These are phyloP conservation scores for Drosophila sechellia DNA, from an alignment of 1,140 invertebrate genomes.

Conservation along the genomic window DNA sequence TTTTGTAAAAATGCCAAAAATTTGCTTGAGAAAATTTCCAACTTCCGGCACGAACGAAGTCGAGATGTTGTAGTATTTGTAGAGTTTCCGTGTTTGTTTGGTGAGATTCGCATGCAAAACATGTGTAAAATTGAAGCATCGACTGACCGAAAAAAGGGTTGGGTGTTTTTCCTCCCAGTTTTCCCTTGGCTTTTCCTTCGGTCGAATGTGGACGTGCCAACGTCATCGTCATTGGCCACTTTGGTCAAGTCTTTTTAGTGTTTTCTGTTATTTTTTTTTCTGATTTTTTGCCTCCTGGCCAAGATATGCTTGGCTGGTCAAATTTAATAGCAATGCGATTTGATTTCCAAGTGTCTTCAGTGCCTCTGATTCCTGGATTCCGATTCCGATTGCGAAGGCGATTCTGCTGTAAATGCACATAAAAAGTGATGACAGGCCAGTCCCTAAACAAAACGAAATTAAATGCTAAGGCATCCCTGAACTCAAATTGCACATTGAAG, in stretches of 20 bases:
- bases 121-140: conserved; percentile 74
- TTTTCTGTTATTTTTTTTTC: background rate
- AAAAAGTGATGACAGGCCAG: conserved; percentile 30
- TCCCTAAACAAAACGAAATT: background rate
- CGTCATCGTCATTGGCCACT: conserved; percentile 44
- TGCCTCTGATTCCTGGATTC: conserved; percentile 6
- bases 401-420: conserved; percentile 34
- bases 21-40: conserved; percentile 70
- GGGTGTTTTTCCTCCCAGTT: background rate
- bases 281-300: conserved; percentile 16
- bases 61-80: conserved; percentile 19
- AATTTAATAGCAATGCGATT: conserved; percentile 72
- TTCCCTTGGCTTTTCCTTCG: background rate
- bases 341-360: conserved; percentile 54
- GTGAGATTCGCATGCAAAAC: conserved; percentile 73
- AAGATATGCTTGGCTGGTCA: conserved; percentile 60
- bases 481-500: background rate
- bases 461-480: background rate
- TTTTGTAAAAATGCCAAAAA: conserved; percentile 79
- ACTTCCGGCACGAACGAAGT: conserved; percentile 64
- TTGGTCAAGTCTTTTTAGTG: conserved; percentile 10
- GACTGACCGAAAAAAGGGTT: conserved; percentile 28
- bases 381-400: conserved; percentile 1
- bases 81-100: conserved; percentile 49
- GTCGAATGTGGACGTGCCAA: conserved; percentile 49